A percentile compares a stretch with the other conserved stretches of the same genome.
Evolutionary conservation across 2,113 vertebrate species (phyloP).

Genomic region (Condylura cristata): DNA sequence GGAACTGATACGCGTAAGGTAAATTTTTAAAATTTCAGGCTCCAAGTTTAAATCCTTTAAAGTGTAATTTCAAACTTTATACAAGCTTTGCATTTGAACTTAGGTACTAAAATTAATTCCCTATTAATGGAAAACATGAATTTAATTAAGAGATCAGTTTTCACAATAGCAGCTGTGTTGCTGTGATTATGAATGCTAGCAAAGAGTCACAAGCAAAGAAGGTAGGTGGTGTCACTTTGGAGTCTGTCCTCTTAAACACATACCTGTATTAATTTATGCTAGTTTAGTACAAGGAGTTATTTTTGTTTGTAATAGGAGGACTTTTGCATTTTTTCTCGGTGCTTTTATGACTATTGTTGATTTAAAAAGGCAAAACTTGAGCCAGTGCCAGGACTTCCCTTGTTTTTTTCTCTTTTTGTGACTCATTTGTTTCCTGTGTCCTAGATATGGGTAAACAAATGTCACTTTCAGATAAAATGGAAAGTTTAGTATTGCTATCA

Average conservation of each 20-base stretch:
- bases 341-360: neutral
- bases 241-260: neutral
- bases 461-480: neutral
- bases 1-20: neutral
- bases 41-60: slow-evolving; percentile 53
- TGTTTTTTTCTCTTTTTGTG: neutral
- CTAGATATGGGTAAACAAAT: neutral
- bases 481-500: neutral
- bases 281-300: neutral
- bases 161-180: neutral
- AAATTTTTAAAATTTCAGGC: neutral
- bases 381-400: neutral
- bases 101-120: neutral
- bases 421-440: slow-evolving; percentile 25
- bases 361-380: slow-evolving; percentile 4
- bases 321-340: neutral
- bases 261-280: neutral
- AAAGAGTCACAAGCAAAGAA: neutral
- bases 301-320: neutral
- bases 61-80: slow-evolving; percentile 9
- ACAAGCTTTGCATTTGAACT: neutral
- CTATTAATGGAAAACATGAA: neutral
- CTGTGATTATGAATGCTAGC: neutral
- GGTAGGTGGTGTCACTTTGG: neutral
- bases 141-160: slow-evolving; percentile 34